Evolutionary conservation across 2,888 invertebrate species (phyloP).

Genomic region (Allacma fusca): DNA sequence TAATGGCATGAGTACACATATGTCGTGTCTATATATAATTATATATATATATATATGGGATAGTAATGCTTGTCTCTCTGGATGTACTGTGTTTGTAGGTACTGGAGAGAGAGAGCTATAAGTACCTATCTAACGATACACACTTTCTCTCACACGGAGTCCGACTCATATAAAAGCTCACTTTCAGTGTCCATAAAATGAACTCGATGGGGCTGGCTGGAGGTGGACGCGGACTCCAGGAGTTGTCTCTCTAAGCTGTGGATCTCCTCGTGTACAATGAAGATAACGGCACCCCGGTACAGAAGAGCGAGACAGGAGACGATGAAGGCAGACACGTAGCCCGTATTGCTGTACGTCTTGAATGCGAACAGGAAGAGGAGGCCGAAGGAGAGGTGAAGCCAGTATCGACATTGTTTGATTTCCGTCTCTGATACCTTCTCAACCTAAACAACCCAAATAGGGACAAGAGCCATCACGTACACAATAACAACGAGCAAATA

Average conservation of each 20-base stretch:
- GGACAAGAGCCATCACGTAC: neutral
- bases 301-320: slow-evolving; percentile 42
- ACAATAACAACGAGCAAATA: too few relatives aligned
- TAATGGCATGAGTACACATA: too few relatives aligned
- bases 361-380: slow-evolving; percentile 41
- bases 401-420: slow-evolving; percentile 36
- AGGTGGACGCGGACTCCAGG: neutral
- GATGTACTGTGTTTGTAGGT: too few relatives aligned
- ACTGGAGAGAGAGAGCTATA: too few relatives aligned
- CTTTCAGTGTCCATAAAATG: slow-evolving; percentile 27
- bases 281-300: slow-evolving; percentile 36
- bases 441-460: neutral
- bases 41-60: too few relatives aligned
- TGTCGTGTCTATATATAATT: too few relatives aligned
- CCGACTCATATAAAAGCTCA: slow-evolving; percentile 7
- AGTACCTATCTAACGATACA: too few relatives aligned
- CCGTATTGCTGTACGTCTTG: slow-evolving; percentile 42
- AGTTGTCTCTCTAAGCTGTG: slow-evolving; percentile 19
- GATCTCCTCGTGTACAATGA: slow-evolving; percentile 38
- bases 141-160: too few relatives aligned
- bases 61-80: too few relatives aligned
- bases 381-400: slow-evolving; percentile 42
- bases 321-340: slow-evolving; percentile 40
- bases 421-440: slow-evolving; percentile 8
- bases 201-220: slow-evolving; percentile 4